Evolutionary conservation across 2,113 vertebrate species (phyloP), one percentile per base, ranked within the genome.

Genomic region (Dromiciops gliroides): DNA sequence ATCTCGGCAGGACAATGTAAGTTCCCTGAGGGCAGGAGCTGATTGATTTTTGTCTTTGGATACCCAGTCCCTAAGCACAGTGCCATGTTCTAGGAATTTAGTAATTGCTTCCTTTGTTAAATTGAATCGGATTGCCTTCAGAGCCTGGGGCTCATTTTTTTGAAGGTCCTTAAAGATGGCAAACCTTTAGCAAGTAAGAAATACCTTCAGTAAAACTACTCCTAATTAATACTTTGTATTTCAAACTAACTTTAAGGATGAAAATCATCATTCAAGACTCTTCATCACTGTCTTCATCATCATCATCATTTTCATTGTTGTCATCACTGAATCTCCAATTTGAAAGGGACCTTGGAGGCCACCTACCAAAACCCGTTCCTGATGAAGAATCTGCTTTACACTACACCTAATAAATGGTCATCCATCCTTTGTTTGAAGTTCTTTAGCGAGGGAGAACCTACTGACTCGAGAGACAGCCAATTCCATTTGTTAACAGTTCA

Each of bases 131-230:
- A 83, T 83, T 83, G 37, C n/a, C 67, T 44, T 83, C 1, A 23
- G 37, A 83, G 16, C 67, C 67, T 83, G 44, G 25, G 11, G 44
- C 23, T 91, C 50, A 88, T 90, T 9, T 51, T 95, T 94, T 60
- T 67, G 56, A 92, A 51, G 56, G 24, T 94, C 19, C 31, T 90
- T 26, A 37, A 23, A 50, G 93, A 44, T 92, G 16, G 91, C 53
- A 95, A 8, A 95, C 75, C 51, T 94, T 56, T 94, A 49, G 31
- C 48, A 91, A 92, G 50, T 67, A 31, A 91, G 75, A 89, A 75
- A 56, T 95, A n/a, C 75, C 23, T 11, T 49, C 48, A 37, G 6
- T 16, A 50, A 2, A 50, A 37, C 83, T 47, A 92, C 28, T 48
- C 25, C 6, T 51, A 49, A 56, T 8, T 23, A 48, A 48, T 89